These are phyloP conservation scores for Lycorma delicatula DNA, from an alignment of 1,140 invertebrate genomes.

Conservation along the genomic window DNA sequence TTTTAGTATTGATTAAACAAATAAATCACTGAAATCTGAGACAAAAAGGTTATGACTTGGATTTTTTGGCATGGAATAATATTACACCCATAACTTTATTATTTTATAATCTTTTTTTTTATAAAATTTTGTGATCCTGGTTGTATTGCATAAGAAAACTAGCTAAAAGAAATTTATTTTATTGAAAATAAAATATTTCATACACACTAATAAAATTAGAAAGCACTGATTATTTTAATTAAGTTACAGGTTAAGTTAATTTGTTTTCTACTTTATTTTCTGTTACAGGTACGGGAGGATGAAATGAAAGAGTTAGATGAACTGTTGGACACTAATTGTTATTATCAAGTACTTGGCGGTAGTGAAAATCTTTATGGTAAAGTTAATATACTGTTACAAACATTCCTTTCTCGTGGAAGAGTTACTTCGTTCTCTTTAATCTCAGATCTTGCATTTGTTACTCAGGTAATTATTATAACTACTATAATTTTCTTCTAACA, in stretches of 20 bases:
- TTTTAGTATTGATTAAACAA: no score
- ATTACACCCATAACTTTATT: no score
- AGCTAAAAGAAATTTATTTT: no score
- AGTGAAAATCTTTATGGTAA: constrained; percentile 89
- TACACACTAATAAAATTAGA: neutral
- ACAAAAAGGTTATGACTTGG: no score
- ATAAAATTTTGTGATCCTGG: no score
- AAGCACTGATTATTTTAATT: neutral
- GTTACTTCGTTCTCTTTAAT: constrained; percentile 83
- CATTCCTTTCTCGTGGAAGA: constrained; percentile 69
- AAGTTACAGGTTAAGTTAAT: constrained; percentile 5
- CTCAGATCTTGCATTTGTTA: constrained; percentile 89
- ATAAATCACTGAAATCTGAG: no score
- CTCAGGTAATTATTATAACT: constrained; percentile 52
- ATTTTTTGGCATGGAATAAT: no score
- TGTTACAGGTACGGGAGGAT: constrained; percentile 76
- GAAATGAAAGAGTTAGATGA: constrained; percentile 85
- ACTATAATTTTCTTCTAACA: neutral
- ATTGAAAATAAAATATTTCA: no score
- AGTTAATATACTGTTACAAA: constrained; percentile 94
- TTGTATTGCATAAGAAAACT: no score
- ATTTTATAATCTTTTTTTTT: no score
- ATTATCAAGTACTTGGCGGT: constrained; percentile 65
- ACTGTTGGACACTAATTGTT: constrained; percentile 59
- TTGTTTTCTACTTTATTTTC: constrained; percentile 19